Evolutionary conservation across 2,888 invertebrate species (phyloP).

Genomic region (Volucella bombylans): DNA sequence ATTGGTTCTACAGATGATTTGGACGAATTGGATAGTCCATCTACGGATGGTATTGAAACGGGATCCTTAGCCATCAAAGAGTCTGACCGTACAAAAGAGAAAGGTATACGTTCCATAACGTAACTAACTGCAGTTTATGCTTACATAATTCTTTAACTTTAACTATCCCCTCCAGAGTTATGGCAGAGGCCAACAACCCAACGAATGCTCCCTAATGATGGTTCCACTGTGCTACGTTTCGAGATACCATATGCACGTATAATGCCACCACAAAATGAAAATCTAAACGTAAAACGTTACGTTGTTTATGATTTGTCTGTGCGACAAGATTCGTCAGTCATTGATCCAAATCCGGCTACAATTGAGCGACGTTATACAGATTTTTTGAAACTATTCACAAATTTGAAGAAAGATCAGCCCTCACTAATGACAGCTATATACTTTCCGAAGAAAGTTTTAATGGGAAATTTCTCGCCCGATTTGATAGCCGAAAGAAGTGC

Average conservation of each 20-base stretch:
- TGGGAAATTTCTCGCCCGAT: slow-evolving; percentile 88
- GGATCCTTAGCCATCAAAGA: slow-evolving; percentile 79
- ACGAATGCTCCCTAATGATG: slow-evolving; percentile 77
- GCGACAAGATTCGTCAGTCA: slow-evolving; percentile 84
- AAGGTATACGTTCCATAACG: slow-evolving; percentile 74
- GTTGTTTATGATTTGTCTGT: slow-evolving; percentile 88
- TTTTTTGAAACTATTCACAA: slow-evolving; percentile 86
- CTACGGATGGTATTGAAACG: slow-evolving; percentile 78
- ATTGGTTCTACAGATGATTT: slow-evolving; percentile 74
- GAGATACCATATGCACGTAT: slow-evolving; percentile 88
- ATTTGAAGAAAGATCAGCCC: slow-evolving; percentile 85
- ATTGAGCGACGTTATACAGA: slow-evolving; percentile 89
- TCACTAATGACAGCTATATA: slow-evolving; percentile 83
- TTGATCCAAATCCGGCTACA: slow-evolving; percentile 86
- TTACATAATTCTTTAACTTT: slow-evolving; percentile 29
- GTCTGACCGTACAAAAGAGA: slow-evolving; percentile 75
- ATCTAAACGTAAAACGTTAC: slow-evolving; percentile 84
- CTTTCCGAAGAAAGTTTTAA: slow-evolving; percentile 88
- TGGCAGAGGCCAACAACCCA: slow-evolving; percentile 79
- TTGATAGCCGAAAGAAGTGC: slow-evolving; percentile 86
- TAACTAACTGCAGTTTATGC: slow-evolving; percentile 8
- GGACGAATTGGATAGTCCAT: slow-evolving; percentile 80
- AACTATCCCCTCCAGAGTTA: slow-evolving; percentile 76
- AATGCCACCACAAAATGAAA: slow-evolving; percentile 85
- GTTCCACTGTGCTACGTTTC: slow-evolving; percentile 82